phyloP scores from a whole-genome alignment of 2,113 vertebrate species.

The Upupa epops region DNA sequence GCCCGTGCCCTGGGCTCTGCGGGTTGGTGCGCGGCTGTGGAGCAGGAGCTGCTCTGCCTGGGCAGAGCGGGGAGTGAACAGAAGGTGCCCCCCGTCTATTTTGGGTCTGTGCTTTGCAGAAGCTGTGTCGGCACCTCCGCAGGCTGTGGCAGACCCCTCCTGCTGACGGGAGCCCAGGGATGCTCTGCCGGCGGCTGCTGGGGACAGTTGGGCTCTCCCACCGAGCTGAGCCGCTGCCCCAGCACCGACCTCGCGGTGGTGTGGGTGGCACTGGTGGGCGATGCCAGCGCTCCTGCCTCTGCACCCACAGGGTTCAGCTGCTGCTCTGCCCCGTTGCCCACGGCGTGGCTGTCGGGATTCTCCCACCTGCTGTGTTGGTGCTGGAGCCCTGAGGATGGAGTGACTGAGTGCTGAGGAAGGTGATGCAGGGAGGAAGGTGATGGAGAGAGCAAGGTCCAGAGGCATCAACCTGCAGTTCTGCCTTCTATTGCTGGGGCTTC shows the following conservation, averaged over 20 bases:
- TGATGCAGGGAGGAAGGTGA: neutral
- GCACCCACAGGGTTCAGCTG: fast-evolving
- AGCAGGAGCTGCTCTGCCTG: constrained; percentile 32
- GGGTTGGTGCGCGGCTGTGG: constrained; percentile 49
- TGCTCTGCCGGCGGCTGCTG: neutral
- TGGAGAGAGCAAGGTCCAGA: neutral
- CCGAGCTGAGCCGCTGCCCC: neutral
- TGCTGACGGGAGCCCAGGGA: neutral
- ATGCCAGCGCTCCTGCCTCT: neutral
- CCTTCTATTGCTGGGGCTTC: neutral
- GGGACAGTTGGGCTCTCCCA: neutral
- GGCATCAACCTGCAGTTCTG: neutral
- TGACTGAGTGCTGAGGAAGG: neutral
- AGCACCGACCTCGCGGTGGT: neutral
- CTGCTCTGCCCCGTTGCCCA: neutral
- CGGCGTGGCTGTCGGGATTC: fast-evolving
- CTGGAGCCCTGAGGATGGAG: neutral
- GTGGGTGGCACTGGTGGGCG: fast-evolving
- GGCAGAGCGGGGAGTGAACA: neutral
- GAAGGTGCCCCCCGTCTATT: neutral
- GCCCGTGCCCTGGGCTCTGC: neutral
- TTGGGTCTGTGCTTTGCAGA: neutral
- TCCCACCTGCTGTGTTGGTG: neutral
- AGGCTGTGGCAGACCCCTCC: neutral
- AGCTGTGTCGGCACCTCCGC: neutral